Percentiles rank a stretch among this genome's conserved stretches.
Evolutionary conservation across 2,888 invertebrate species (phyloP).

Genomic region (Fragum whitleyi): DNA sequence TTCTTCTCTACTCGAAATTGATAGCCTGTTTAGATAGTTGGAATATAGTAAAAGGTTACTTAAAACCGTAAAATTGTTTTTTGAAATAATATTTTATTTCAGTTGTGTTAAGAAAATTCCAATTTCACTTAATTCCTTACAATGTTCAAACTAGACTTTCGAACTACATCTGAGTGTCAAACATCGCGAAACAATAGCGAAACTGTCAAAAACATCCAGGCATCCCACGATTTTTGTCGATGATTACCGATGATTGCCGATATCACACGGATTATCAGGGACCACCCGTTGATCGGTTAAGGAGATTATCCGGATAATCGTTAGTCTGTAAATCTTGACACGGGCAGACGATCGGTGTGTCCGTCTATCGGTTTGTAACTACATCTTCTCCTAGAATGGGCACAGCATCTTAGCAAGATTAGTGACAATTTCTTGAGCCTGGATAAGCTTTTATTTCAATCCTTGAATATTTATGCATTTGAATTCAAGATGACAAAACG

Average conservation of each 20-base stretch:
- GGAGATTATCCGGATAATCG: slow-evolving; percentile 25
- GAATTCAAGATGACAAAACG: too few relatives aligned
- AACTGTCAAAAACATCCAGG: slow-evolving; percentile 18
- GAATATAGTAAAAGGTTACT: too few relatives aligned
- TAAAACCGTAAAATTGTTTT: too few relatives aligned
- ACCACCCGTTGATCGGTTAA: not conserved
- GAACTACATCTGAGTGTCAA: slow-evolving; percentile 2
- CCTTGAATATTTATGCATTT: too few relatives aligned
- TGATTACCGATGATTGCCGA: slow-evolving; percentile 34
- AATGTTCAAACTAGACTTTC: not conserved
- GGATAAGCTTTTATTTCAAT: too few relatives aligned
- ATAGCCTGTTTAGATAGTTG: too few relatives aligned
- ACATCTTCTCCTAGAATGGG: not conserved
- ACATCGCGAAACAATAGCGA: not conserved
- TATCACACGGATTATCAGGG: slow-evolving; percentile 25
- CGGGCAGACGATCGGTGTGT: slow-evolving; percentile 15
- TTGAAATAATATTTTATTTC: too few relatives aligned
- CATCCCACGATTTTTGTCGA: slow-evolving; percentile 24
- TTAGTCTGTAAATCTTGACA: slow-evolving; percentile 18
- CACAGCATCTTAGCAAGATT: too few relatives aligned
- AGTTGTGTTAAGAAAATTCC: too few relatives aligned
- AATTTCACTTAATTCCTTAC: not conserved
- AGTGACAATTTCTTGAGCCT: too few relatives aligned
- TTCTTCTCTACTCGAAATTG: too few relatives aligned
- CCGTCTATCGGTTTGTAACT: slow-evolving; percentile 12